These are phyloP conservation scores for Lottia scabra DNA, from an alignment of 2,888 invertebrate genomes.

Conservation along the genomic window DNA sequence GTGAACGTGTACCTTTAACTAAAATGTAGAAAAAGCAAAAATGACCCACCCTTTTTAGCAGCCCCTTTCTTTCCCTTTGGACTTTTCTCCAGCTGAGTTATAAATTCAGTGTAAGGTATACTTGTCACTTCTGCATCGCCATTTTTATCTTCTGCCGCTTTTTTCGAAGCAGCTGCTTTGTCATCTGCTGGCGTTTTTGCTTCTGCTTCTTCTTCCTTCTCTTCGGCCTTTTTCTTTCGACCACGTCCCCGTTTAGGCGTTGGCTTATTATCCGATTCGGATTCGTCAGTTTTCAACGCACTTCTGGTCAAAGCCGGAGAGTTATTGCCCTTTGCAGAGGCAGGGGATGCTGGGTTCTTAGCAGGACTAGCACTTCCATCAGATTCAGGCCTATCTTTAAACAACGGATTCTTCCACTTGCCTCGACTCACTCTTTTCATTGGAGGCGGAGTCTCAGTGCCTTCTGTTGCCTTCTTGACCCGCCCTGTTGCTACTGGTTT, in stretches of 20 bases:
- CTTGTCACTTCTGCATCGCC: neutral
- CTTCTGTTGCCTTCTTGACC: neutral
- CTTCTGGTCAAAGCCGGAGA: neutral
- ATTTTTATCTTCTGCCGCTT: neutral
- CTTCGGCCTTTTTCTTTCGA: conserved; percentile 17
- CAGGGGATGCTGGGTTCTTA: neutral
- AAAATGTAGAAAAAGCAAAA: too few relatives aligned
- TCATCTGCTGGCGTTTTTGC: conserved; percentile 3
- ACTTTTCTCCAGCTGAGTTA: neutral
- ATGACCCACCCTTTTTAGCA: too few relatives aligned
- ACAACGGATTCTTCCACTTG: neutral
- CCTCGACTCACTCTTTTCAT: neutral
- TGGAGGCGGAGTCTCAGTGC: neutral
- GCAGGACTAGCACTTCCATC: neutral
- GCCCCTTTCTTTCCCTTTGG: too few relatives aligned
- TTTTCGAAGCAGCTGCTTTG: neutral
- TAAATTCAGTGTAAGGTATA: neutral
- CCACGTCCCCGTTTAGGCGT: conserved; percentile 9
- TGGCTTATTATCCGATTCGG: neutral
- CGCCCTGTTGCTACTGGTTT: conserved; percentile 9
- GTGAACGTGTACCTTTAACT: too few relatives aligned
- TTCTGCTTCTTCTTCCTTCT: neutral
- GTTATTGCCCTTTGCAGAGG: neutral
- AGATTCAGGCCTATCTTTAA: neutral
- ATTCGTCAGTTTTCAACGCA: neutral